Evolutionary conservation across 2,888 invertebrate genomes (phyloP), one percentile per base, ranked within the genome.

Genomic region (Ornithoptera priamus): DNA sequence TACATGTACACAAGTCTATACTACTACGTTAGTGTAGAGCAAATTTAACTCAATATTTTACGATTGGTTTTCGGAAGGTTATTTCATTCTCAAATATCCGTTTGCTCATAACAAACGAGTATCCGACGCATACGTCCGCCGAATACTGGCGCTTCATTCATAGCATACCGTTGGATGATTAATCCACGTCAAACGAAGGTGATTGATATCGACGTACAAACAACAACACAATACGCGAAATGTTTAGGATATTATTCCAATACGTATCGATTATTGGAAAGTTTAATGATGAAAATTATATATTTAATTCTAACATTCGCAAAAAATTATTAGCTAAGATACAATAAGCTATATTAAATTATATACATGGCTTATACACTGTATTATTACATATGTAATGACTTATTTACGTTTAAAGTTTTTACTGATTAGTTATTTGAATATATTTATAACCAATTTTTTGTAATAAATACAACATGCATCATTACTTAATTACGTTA

Each of bases 91-190:
- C 18, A 18, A 6, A 53, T n/a, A 53, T n/a, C 53, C n/a, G n/a
- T 53, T 53, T 53, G n/a, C 8, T 53, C 53, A 53, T n/a, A 22
- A 71, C 68, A 46, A 56, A 71, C 69, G 53, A 53, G 53, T 65
- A 58, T 60, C 56, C 63, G 69, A 67, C 53, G 69, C 62, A 71
- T 70, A 61, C 71, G 69, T 69, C 20, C 57, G 20, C 18, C 6
- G 57, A 22, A 58, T 58, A 22, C 20, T 57, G 10, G 61, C 68
- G 67, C 57, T 72, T 24, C 69, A 73, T 71, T 74, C 69, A 65
- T 67, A 72, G 67, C 64, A 39, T 72, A 69, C 62, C 71, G 67
- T 71, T 20, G 57, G 63, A 75, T 74, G 72, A 74, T 71, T 75
- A 72, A 72, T 75, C 57, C 53, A 60, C 39, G 58, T 58, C 62